Evolutionary conservation across 2,888 invertebrate genomes (phyloP), one percentile per base, ranked within the genome.

Genomic region (Heliconius cydno): DNA sequence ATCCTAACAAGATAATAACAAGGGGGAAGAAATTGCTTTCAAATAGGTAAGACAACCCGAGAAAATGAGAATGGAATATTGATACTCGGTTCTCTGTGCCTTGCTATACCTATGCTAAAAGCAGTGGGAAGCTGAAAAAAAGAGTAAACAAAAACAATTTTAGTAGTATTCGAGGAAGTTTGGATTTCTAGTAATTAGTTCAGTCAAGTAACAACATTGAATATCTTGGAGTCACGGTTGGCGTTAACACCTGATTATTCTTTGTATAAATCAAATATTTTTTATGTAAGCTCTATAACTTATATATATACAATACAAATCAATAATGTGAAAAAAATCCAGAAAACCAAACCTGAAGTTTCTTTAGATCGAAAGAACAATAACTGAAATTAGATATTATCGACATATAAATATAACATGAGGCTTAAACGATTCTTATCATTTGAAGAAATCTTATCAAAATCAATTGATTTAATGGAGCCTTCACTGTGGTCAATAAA

Each of bases 401-500:
- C 83, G 77, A 30, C 46, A 76, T 79, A 83, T 84, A 80, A 84
- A 83, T 84, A 82, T 83, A 77, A 76, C 84, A 82, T 81, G 83
- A 82, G 80, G 22, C 80, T 79, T 80, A 83, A 81, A 82, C 72
- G 81, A 81, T 78, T 80, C 82, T 84, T 85, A 85, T 85, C 85
- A 84, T 78, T 82, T 80, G 79, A 88, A 90, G 79, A 89, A 91
- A 92, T 94, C 90, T 91, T 92, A 92, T 93, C 93, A 84, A 81
- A 84, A 90, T 88, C 90, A 83, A 83, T 79, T 84, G 88, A 90
- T 91, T 90, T 88, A 86, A 86, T 85, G 85, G 80, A 81, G 73
- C 85, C 84, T 85, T 86, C 85, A 85, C 85, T 86, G 84, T 83
- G 88, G 87, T 86, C 92, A 92, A 94, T 94, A 94, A 94, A 94